phyloP scores from a whole-genome alignment of 2,113 vertebrate genomes.

The Daubentonia madagascariensis region DNA sequence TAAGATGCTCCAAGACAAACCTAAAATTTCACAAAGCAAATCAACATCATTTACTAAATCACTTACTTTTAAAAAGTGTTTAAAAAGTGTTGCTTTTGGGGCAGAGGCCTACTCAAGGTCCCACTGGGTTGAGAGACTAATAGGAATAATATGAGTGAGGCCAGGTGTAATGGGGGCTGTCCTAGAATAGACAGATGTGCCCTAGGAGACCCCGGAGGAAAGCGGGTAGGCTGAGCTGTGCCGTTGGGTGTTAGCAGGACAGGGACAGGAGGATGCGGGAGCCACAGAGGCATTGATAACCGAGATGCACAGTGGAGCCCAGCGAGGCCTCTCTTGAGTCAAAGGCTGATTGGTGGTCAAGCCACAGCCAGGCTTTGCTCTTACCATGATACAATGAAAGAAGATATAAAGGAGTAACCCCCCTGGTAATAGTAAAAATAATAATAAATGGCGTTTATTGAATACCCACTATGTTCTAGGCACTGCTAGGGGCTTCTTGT shows the following conservation, averaged over 20 bases:
- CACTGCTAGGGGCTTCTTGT: background rate
- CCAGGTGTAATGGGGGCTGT: background rate
- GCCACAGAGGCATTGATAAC: background rate
- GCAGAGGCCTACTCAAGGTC: background rate
- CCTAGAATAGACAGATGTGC: background rate
- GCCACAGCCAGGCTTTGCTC: background rate
- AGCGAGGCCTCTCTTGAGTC: background rate
- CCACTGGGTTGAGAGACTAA: background rate
- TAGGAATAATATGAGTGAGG: background rate
- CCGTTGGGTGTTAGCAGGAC: background rate
- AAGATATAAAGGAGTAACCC: too few species aligned
- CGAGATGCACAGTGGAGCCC: background rate
- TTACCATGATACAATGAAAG: background rate
- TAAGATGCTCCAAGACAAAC: background rate
- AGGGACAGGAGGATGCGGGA: background rate
- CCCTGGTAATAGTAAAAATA: background rate
- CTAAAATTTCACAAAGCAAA: slow-evolving; percentile 27
- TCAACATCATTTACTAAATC: background rate
- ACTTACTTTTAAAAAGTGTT: background rate
- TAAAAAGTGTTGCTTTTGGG: background rate
- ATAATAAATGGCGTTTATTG: background rate
- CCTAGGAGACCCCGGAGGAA: background rate
- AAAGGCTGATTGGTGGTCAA: background rate
- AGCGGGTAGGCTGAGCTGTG: background rate
- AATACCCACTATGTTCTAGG: background rate